Evolutionary conservation across 2,888 invertebrate species (phyloP).

Genomic region (Metopia argyrocephala): DNA sequence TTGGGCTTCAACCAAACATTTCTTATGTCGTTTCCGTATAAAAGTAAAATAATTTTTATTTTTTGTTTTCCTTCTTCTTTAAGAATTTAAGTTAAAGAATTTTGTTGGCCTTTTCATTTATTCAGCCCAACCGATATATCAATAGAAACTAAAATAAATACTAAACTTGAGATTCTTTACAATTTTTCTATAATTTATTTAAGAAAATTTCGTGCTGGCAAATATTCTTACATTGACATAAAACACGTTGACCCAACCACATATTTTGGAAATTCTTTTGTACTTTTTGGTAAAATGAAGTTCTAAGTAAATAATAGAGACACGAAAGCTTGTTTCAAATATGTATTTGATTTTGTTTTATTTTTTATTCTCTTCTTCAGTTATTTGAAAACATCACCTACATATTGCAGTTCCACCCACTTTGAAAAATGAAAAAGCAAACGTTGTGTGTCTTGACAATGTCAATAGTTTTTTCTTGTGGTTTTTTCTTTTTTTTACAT

Average conservation of each 20-base stretch:
- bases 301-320: conserved; percentile 8
- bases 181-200: conserved; percentile 4
- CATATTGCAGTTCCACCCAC: background rate
- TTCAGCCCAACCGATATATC: background rate
- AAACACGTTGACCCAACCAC: conserved; percentile 20
- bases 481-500: background rate
- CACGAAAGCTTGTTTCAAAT: conserved; percentile 1
- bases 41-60: background rate
- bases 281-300: conserved; percentile 16
- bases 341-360: background rate
- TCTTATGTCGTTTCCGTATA: background rate
- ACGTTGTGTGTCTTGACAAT: conserved; percentile 37
- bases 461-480: conserved; percentile 50
- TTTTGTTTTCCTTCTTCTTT: too few relatives aligned
- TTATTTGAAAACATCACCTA: conserved; percentile 20
- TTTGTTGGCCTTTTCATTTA: background rate
- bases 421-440: background rate
- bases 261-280: conserved; percentile 21
- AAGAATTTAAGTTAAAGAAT: background rate
- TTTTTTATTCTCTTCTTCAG: background rate
- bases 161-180: background rate
- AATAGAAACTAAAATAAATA: background rate
- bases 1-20: too few relatives aligned
- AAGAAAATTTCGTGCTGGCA: background rate
- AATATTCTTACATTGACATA: background rate